Percentiles rank a stretch among this genome's conserved stretches.
phyloP scores from a whole-genome alignment of 2,113 vertebrate species.

The Benitochromis conjunctus region DNA sequence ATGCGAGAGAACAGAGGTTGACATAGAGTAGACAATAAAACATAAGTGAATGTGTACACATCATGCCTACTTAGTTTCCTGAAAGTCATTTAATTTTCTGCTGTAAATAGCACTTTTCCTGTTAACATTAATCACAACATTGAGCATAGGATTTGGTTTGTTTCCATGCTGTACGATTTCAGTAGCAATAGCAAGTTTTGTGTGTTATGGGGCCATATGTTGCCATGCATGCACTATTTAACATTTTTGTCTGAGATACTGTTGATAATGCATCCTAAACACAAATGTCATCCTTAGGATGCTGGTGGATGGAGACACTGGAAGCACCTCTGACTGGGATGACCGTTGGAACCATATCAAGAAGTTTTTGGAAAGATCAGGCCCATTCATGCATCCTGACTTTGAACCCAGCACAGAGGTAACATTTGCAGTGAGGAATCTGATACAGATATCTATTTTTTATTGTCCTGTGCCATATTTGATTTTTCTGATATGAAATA shows the following conservation, averaged over 20 bases:
- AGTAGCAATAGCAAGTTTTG: not conserved
- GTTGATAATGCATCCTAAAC: not conserved
- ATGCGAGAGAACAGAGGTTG: not conserved
- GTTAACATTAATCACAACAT: not conserved
- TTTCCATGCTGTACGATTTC: not conserved
- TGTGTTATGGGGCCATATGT: not conserved
- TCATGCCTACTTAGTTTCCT: not conserved
- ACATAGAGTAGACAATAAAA: not conserved
- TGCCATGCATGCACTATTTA: not conserved
- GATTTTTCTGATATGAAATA: not conserved
- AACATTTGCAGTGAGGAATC: constrained; percentile 57
- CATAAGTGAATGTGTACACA: not conserved
- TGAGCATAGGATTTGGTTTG: not conserved
- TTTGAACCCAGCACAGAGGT: constrained; percentile 94
- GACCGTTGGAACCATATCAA: constrained; percentile 93
- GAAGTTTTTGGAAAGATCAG: constrained; percentile 92
- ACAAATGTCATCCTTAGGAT: constrained; percentile 84
- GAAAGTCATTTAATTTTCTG: not conserved
- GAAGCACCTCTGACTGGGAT: constrained; percentile 86
- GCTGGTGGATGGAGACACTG: constrained; percentile 88
- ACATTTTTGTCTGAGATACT: not conserved
- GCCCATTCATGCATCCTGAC: constrained; percentile 94
- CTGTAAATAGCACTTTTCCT: not conserved
- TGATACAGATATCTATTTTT: not conserved
- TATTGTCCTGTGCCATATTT: not conserved